phyloP scores from a whole-genome alignment of 64 coral and sea anemone genomes.

The Montipora capricornis region DNA sequence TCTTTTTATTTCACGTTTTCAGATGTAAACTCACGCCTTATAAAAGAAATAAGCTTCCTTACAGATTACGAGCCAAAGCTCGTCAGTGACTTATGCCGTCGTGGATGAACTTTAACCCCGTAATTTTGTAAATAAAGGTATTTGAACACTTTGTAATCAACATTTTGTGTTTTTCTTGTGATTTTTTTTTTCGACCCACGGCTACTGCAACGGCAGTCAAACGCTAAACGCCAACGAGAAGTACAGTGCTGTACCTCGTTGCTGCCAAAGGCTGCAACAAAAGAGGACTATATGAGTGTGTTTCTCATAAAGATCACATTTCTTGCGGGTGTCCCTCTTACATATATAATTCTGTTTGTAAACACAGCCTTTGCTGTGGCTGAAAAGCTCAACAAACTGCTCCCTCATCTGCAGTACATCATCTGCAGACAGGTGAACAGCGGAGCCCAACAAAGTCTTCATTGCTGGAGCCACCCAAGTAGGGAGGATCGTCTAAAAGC shows the following conservation, averaged over 20 bases:
- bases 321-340: too few relatives aligned
- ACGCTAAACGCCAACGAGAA: too few relatives aligned
- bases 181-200: neutral
- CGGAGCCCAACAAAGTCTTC: neutral
- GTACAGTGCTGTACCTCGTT: too few relatives aligned
- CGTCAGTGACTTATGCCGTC: conserved; percentile 17
- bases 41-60: conserved; percentile 23
- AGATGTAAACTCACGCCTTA: neutral
- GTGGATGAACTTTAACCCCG: neutral
- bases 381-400: too few relatives aligned
- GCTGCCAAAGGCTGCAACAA: too few relatives aligned
- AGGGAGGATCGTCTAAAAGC: neutral
- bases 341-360: too few relatives aligned
- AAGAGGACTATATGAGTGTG: too few relatives aligned
- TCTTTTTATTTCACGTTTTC: neutral
- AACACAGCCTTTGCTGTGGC: too few relatives aligned
- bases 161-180: neutral
- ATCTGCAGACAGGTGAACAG: neutral
- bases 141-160: neutral
- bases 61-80: conserved; percentile 6
- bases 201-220: too few relatives aligned
- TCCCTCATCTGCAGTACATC: too few relatives aligned
- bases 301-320: too few relatives aligned
- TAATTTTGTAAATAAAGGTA: conserved; percentile 34
- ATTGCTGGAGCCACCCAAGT: neutral